Evolutionary conservation across 1,140 invertebrate genomes (phyloP), one percentile per base, ranked within the genome.

Genomic region (Drusus annulatus): DNA sequence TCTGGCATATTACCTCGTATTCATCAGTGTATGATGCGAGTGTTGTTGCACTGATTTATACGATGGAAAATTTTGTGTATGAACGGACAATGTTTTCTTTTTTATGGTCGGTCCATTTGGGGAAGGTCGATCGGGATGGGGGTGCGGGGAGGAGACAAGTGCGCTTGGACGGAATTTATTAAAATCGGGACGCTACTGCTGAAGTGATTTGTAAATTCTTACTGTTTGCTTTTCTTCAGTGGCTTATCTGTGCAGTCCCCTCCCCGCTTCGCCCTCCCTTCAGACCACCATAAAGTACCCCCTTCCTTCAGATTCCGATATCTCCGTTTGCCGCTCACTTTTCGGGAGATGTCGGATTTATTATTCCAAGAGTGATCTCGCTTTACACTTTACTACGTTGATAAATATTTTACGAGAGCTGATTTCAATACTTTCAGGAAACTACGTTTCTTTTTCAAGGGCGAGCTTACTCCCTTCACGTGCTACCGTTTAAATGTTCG

Each of bases 391-490:
- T 60, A 2, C n/a, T 21, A 60, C 17, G 17, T 60, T 60, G 56
- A 60, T 60, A 60, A 60, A 60, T 60, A 60, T 60, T 60, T 60
- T 60, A 60, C 19, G 56, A 60, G 19, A 45, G 36, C 36, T 45
- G 36, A 45, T 45, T 45, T 45, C 13, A 45, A 10, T 45, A 45
- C 36, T 45, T 45, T 45, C 10, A 13, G 36, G 2, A 45, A 45
- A 45, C 8, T 10, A 45, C 36, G 36, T 45, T 45, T 45, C 8
- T 13, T 45, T 45, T 45, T 45, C 8, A 45, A 45, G 36, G 36
- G 36, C 36, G 10, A 45, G 1, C 36, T 45, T 45, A 45, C 0
- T 45, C 8, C 36, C 36, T 45, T 1, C 36, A 45, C 36, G 36
- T 45, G 36, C 36, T 5, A 45, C 5, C 8, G 13, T 45, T 45